phyloP scores from a whole-genome alignment of 53 echinoderm and acorn worm species.

The Patiria pectinifera region DNA sequence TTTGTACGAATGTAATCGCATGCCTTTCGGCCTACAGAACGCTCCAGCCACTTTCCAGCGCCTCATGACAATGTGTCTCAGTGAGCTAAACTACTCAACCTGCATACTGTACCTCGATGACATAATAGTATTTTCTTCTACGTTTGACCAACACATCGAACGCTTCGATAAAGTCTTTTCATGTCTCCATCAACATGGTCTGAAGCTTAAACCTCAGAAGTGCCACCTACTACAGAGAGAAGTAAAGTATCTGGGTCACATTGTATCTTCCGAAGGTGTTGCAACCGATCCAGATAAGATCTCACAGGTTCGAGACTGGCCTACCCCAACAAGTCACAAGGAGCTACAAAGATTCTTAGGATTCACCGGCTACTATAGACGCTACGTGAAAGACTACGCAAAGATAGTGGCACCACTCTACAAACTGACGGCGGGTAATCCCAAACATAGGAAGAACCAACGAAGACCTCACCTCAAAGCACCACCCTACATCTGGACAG shows the following conservation, averaged over 20 bases:
- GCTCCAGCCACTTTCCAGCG: constrained; percentile 71
- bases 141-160: constrained; percentile 52
- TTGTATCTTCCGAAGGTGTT: no score
- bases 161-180: constrained; percentile 50
- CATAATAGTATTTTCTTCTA: constrained; percentile 65
- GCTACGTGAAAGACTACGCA: constrained; percentile 49
- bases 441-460: constrained; percentile 16
- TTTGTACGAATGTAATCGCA: constrained; percentile 64
- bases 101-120: no score
- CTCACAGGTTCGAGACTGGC: no score
- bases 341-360: constrained; percentile 53
- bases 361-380: constrained; percentile 63
- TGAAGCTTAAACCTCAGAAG: constrained; percentile 82
- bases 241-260: no score
- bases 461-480: not conserved
- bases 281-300: no score
- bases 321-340: constrained; percentile 24
- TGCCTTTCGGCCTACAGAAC: no score
- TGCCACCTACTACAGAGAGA: no score
- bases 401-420: constrained; percentile 43
- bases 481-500: constrained; percentile 50
- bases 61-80: constrained; percentile 56
- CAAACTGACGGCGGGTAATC: constrained; percentile 35
- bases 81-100: constrained; percentile 63
- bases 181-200: constrained; percentile 45